A percentile compares a stretch with the other conserved stretches of the same genome.
These are phyloP conservation scores for Patiria pectinifera DNA, from an alignment of 53 echinoderm and acorn worm species.

Conservation along the genomic window DNA sequence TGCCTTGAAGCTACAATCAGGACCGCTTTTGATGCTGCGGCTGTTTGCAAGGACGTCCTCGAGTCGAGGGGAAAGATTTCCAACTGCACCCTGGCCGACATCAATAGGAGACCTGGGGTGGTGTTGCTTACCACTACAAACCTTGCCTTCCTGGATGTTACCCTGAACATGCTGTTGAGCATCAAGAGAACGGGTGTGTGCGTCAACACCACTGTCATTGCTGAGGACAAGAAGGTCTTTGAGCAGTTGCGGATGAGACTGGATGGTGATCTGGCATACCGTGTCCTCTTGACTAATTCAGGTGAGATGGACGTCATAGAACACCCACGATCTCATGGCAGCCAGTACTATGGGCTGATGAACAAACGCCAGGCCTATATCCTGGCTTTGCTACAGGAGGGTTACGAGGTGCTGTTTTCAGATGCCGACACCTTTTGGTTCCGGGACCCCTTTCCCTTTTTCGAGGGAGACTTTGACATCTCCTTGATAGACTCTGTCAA, in stretches of 20 bases:
- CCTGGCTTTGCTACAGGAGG: conserved; percentile 13
- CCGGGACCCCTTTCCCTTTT: conserved; percentile 46
- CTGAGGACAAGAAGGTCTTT: not conserved
- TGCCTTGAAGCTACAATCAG: not conserved
- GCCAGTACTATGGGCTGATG: conserved; percentile 15
- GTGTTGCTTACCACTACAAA: conserved; percentile 15
- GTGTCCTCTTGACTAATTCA: not conserved
- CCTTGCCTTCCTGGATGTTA: conserved; percentile 11
- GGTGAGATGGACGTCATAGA: not conserved
- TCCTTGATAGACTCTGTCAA: conserved; percentile 9
- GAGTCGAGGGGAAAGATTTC: not conserved
- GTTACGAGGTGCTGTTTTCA: conserved; percentile 38
- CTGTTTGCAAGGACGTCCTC: not conserved
- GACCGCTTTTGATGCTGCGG: not conserved
- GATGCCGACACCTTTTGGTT: conserved; percentile 61
- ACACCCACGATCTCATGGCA: not conserved
- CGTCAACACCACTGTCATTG: conserved; percentile 20
- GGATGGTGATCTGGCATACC: not conserved
- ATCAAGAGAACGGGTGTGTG: conserved; percentile 4
- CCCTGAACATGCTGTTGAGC: conserved; percentile 30
- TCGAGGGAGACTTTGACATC: conserved; percentile 35
- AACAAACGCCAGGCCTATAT: conserved; percentile 45
- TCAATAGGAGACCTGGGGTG: conserved; percentile 1
- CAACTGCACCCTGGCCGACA: conserved; percentile 22
- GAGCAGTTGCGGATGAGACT: not conserved